Evolutionary conservation across 2,888 invertebrate genomes (phyloP), one percentile per base, ranked within the genome.

Genomic region (Acrobasis suavella): DNA sequence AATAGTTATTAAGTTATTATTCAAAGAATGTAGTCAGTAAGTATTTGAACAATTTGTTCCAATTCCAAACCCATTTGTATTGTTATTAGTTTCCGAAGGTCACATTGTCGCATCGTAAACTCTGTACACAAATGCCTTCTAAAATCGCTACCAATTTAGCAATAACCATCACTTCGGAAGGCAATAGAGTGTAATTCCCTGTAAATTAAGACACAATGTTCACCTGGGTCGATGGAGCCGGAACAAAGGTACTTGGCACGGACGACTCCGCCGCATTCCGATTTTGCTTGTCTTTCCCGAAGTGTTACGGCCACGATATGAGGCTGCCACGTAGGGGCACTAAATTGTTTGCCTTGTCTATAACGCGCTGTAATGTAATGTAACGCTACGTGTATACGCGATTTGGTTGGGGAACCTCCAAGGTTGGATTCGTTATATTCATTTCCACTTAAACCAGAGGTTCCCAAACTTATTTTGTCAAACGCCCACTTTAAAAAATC

Each of bases 241-340:
- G 14, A 42, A 60, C 52, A 60, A 60, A 60, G 60, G 60, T 60
- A 51, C 60, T 60, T 51, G 60, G 60, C 51, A 60, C 60, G 51
- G 51, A 60, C 60, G 60, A 39, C 60, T 52, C 60, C 37, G 52
- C 42, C 60, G 60, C 60, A 60, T 51, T 60, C 42, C 38, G 16
- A 9, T 50, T 50, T 14, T 17, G 15, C 37, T 50, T 17, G 16
- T 51, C 60, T 60, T 14, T 51, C 22, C 14, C 38, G 39, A 51
- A 39, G 51, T 39, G 51, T 60, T 50, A 37, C 38, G 1, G 38
- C 1, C 15, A 50, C 59, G 22, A 58, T 49, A 37, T 58, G 17
- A 58, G 58, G 32, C 17, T 42, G 17, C 17, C 42, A 17, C 56
- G 42, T 56, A 42, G 16, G 17, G 42, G 42, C 14, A 56, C 42